Percentiles rank a stretch among this genome's conserved stretches.
These are phyloP conservation scores for Tipula confusa DNA, from an alignment of 2,888 invertebrate species.

Conservation along the genomic window DNA sequence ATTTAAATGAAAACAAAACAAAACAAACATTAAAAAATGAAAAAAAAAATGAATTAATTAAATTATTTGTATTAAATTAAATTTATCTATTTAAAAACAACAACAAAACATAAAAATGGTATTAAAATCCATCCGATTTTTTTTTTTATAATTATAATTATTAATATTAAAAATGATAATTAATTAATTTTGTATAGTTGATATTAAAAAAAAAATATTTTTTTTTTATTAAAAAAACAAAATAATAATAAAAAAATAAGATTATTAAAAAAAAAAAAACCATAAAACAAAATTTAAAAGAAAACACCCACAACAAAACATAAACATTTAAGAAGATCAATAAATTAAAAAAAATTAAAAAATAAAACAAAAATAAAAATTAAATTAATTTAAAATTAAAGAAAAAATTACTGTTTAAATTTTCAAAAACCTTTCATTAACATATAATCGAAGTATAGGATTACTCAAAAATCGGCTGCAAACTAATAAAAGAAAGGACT, in stretches of 20 bases:
- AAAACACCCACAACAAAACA: neutral
- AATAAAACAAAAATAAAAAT: neutral
- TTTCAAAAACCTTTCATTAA: too few relatives aligned
- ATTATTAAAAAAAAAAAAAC: neutral
- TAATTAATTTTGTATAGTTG: neutral
- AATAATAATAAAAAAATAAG: neutral
- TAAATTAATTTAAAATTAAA: neutral
- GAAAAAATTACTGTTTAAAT: too few relatives aligned
- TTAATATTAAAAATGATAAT: neutral
- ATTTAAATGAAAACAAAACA: slow-evolving; percentile 12
- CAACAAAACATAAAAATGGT: neutral
- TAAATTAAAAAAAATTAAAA: neutral
- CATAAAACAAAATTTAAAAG: neutral
- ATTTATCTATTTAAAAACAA: neutral
- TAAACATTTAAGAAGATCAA: neutral
- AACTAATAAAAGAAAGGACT: too few relatives aligned
- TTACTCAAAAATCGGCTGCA: too few relatives aligned
- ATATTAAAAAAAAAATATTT: neutral
- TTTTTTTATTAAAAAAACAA: neutral
- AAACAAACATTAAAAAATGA: too few relatives aligned
- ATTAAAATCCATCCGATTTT: neutral
- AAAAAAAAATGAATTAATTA: too few relatives aligned
- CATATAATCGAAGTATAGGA: too few relatives aligned
- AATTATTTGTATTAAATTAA: neutral
- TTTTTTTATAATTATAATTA: neutral